These are phyloP conservation scores for Varroa destructor DNA, from an alignment of 1,140 invertebrate species.

Conservation along the genomic window DNA sequence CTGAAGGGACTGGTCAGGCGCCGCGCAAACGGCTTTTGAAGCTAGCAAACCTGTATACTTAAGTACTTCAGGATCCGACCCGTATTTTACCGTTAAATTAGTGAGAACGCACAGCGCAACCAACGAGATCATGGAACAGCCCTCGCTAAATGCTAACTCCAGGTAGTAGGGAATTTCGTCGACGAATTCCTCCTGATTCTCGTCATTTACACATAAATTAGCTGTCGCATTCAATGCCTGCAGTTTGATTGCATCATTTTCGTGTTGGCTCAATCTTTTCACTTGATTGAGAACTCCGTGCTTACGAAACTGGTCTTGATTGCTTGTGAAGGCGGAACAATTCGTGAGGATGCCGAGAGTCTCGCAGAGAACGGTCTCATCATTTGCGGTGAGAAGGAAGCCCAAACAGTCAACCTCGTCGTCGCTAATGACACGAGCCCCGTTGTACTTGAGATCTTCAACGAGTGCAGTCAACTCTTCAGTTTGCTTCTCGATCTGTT, in stretches of 20 bases:
- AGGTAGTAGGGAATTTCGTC: constrained; percentile 17
- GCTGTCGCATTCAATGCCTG: constrained; percentile 11
- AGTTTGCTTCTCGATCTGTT: constrained; percentile 25
- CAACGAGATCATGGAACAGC: constrained; percentile 14
- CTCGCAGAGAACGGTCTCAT: constrained; percentile 12
- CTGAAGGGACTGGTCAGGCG: constrained; percentile 3
- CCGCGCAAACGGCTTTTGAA: constrained; percentile 16
- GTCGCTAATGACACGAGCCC: constrained; percentile 14
- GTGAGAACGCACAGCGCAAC: constrained; percentile 14
- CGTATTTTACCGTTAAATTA: constrained; percentile 13
- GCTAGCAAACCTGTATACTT: constrained; percentile 7
- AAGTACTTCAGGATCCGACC: constrained; percentile 6
- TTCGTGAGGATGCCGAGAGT: constrained; percentile 17
- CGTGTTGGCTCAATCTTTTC: constrained; percentile 3
- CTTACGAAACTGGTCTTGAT: constrained; percentile 22
- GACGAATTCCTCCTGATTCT: constrained; percentile 20
- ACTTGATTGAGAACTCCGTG: constrained; percentile 12
- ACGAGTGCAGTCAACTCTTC: constrained; percentile 17
- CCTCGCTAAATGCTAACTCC: constrained; percentile 12
- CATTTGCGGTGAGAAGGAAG: constrained; percentile 20
- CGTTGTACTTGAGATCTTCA: constrained; percentile 28
- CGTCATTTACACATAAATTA: constrained; percentile 22
- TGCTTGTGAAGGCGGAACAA: constrained; percentile 8
- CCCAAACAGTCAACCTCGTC: constrained; percentile 24
- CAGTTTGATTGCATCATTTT: constrained; percentile 14